Evolutionary conservation across 2,113 vertebrate genomes (phyloP).

Genomic region (Haemorhous mexicanus): DNA sequence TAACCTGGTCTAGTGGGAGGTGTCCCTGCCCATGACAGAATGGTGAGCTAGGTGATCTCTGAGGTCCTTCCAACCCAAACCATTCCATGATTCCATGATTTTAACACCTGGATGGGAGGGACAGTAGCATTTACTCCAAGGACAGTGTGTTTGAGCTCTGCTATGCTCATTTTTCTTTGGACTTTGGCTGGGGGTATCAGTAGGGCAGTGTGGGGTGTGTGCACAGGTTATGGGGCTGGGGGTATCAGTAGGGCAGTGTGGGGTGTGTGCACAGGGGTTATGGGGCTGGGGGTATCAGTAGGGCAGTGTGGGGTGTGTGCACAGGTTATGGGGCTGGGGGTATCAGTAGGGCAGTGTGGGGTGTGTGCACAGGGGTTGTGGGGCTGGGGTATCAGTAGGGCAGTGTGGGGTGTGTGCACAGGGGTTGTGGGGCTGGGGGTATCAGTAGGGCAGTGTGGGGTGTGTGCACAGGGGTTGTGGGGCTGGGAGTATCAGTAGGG

Average conservation of each 20-base stretch:
- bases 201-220: too few relatives aligned
- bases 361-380: background rate
- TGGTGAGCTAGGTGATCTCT: background rate
- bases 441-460: too few relatives aligned
- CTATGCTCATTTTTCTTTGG: background rate
- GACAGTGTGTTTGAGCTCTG: background rate
- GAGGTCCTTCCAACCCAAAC: background rate
- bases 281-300: background rate
- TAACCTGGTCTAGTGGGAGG: background rate
- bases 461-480: background rate
- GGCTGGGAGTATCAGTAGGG: background rate
- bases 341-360: background rate
- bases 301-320: background rate
- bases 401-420: background rate
- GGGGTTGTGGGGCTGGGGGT: too few relatives aligned
- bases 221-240: too few relatives aligned
- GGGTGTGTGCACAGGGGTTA: background rate
- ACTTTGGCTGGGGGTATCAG: background rate
- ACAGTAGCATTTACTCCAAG: accelerated
- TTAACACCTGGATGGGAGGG: background rate
- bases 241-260: too few relatives aligned
- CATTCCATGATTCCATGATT: background rate
- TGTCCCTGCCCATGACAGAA: background rate
- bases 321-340: too few relatives aligned
- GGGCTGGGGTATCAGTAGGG: too few relatives aligned